These are phyloP conservation scores for Poeciliopsis prolifica DNA, from an alignment of 2,113 vertebrate genomes.

Conservation along the genomic window DNA sequence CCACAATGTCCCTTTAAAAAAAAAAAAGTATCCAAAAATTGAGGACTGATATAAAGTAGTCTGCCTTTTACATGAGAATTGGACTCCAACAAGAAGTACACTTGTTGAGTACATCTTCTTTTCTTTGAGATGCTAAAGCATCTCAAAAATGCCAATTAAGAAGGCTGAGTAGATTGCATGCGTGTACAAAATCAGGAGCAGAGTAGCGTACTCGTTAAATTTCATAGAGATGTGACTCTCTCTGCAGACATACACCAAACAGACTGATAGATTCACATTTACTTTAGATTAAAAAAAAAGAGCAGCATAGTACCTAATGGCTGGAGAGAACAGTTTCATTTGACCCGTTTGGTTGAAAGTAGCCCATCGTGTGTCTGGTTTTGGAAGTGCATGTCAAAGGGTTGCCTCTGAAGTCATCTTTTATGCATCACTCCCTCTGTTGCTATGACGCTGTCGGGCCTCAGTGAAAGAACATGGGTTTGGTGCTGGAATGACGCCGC, in stretches of 20 bases:
- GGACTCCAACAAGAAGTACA: slow-evolving; percentile 60
- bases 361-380: slow-evolving; percentile 37
- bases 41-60: slow-evolving; percentile 44
- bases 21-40: slow-evolving; percentile 13
- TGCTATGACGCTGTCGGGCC: slow-evolving; percentile 45
- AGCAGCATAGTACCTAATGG: slow-evolving; percentile 3
- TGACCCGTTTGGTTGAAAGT: slow-evolving; percentile 49
- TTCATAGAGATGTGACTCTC: slow-evolving; percentile 41
- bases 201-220: slow-evolving; percentile 41
- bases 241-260: neutral
- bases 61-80: slow-evolving; percentile 57
- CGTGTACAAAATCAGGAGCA: slow-evolving; percentile 41
- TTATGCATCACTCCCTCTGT: slow-evolving; percentile 51
- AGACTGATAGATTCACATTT: slow-evolving; percentile 30
- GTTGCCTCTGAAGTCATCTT: slow-evolving; percentile 44
- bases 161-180: slow-evolving; percentile 37
- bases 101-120: slow-evolving; percentile 51
- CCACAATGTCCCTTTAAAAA: slow-evolving; percentile 2
- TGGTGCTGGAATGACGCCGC: slow-evolving; percentile 40
- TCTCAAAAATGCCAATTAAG: slow-evolving; percentile 41
- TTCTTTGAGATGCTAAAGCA: slow-evolving; percentile 33
- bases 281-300: slow-evolving; percentile 7
- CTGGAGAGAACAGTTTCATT: slow-evolving; percentile 22
- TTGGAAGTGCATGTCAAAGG: slow-evolving; percentile 37
- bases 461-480: slow-evolving; percentile 51